Base-by-base conservation (phyloP, 2,113 vertebrate genomes). In the Hippocampus barbouri region DNA sequence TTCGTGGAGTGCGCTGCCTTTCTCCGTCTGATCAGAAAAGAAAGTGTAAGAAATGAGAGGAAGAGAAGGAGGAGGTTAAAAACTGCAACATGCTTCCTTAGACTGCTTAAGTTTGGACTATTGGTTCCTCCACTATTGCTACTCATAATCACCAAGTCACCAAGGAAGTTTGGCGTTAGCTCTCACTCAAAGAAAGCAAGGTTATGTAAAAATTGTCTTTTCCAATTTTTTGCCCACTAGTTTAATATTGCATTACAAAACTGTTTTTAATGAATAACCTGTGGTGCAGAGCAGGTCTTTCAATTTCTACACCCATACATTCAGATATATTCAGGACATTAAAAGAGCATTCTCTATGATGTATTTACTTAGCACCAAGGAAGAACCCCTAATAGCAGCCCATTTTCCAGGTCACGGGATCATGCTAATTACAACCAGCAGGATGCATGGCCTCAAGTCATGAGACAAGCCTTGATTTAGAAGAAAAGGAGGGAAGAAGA, bases 1-100 rank as follows among this genome's bases (percentile, higher is more conserved):
- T 92, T 98, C 97, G 45, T 99, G 96, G 85, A 99, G 96, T 86
- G 97, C 97, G 74, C 96, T 98, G 91, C 97, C 97, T 91, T 96
- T 98, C 89, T 98, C 97, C 69, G 97, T 99, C 97, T 99, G 92
- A 53, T 86, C 69, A 80, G 12, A 68, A 59, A 76, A 38, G 59
- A 16, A 51, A 27, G 2, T 15, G 70, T 12, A 30, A 72, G 20
- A 10, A 49, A 49, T 54, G 45, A 56, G 34, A 63, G 18, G 43
- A 21, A 66, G 0, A 61, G 38, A 70, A 40, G 18, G 63, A 43
- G 30, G 20, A 41, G 14, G 20, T 56, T 49, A 53, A 34, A 60
- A 14, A 38, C 34, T 41, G 53, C 49, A 8, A 62, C 34, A 40
- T 14, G 0, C 40, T 73, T 45, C 12, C 10, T 43, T 43, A 6